phyloP scores from a whole-genome alignment of 2,797 vertebrate genomes.

The Parotocinclus haroldoi region DNA sequence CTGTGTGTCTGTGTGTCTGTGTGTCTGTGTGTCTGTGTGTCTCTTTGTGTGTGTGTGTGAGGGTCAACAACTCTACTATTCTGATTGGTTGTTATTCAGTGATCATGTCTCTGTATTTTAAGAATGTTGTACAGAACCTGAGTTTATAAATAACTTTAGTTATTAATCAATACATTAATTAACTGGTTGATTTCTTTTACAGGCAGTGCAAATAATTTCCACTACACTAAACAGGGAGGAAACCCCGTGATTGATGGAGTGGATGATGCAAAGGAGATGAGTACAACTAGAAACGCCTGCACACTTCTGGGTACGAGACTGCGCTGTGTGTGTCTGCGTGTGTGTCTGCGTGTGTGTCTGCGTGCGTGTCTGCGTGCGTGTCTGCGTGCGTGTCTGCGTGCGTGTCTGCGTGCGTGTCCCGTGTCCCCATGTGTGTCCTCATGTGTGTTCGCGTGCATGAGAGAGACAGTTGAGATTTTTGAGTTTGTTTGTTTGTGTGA shows the following conservation, averaged over 20 bases:
- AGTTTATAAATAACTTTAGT: too few relatives aligned
- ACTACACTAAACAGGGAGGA: conserved; percentile 89
- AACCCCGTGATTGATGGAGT: conserved; percentile 89
- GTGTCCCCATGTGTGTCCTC: not conserved
- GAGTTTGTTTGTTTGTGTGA: not conserved
- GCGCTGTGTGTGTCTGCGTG: not conserved
- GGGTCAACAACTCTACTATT: too few relatives aligned
- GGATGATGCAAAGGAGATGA: conserved; percentile 89
- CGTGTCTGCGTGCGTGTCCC: not conserved
- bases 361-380: not conserved
- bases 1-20: conserved; percentile 1
- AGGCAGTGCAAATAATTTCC: conserved; percentile 84
- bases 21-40: not conserved
- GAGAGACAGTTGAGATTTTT: too few relatives aligned
- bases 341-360: conserved; percentile 7
- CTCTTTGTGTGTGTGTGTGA: too few relatives aligned
- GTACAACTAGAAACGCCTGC: conserved; percentile 86
- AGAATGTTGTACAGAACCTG: too few relatives aligned
- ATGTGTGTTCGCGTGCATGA: not conserved
- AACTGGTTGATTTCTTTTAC: not conserved
- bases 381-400: not conserved
- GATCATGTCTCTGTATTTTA: too few relatives aligned
- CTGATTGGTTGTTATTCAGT: too few relatives aligned
- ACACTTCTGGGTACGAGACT: conserved; percentile 80
- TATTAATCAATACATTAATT: too few relatives aligned